These are phyloP conservation scores for Platysternon megacephalum DNA, from an alignment of 2,113 vertebrate species.

Conservation along the genomic window DNA sequence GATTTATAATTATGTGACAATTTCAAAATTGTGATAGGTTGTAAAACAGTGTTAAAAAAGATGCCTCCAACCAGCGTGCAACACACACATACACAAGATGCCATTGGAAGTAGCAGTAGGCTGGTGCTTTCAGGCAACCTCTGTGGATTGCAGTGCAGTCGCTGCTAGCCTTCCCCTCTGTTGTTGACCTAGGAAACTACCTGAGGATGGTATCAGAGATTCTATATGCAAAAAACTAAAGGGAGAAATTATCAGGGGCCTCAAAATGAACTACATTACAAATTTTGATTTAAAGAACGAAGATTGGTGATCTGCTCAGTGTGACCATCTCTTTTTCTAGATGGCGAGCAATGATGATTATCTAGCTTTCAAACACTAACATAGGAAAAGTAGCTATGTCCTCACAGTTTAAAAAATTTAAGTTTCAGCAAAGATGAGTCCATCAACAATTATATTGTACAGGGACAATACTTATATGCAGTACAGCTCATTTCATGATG, in stretches of 20 bases:
- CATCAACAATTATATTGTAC: background rate
- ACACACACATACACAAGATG: background rate
- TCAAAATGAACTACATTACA: background rate
- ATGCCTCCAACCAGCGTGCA: background rate
- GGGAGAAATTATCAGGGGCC: background rate
- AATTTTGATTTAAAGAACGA: background rate
- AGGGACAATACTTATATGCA: background rate
- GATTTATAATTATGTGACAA: background rate
- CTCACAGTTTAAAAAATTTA: background rate
- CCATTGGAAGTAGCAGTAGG: background rate
- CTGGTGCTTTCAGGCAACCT: background rate
- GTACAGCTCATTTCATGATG: background rate
- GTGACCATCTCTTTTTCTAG: background rate
- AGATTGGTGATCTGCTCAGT: background rate
- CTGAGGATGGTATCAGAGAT: too few relatives aligned
- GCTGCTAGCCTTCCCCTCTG: background rate
- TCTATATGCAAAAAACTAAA: background rate
- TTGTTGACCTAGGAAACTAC: background rate
- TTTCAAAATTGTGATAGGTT: background rate
- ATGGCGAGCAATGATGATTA: background rate
- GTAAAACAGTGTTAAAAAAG: background rate
- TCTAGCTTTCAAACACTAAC: background rate
- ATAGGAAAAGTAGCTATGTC: background rate
- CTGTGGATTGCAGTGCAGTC: background rate
- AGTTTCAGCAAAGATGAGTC: background rate